These are phyloP conservation scores for Cairina moschata DNA, from an alignment of 2,113 vertebrate species.

Conservation along the genomic window DNA sequence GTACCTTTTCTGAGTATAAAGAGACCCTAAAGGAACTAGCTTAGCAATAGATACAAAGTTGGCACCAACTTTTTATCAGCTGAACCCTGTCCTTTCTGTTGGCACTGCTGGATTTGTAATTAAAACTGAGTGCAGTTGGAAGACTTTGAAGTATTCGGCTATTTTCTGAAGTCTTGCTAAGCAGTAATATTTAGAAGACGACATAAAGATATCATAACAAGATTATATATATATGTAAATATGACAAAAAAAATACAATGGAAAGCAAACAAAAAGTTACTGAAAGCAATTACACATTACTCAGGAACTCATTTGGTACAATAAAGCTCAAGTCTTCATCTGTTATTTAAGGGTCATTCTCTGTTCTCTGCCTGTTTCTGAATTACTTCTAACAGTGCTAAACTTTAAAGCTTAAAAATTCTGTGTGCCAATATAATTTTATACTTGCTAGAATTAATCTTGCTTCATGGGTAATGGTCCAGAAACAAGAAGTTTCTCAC, in stretches of 20 bases:
- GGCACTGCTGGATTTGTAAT: not conserved
- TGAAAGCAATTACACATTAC: not conserved
- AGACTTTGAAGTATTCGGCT: not conserved
- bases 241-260: not conserved
- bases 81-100: not conserved
- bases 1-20: not conserved
- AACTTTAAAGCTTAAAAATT: conserved; percentile 18
- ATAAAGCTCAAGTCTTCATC: not conserved
- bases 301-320: not conserved
- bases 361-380: not conserved
- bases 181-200: not conserved
- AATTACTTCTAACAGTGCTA: not conserved
- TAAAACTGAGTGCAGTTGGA: not conserved
- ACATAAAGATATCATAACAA: not conserved
- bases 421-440: conserved; percentile 14
- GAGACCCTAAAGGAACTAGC: not conserved
- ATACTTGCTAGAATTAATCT: not conserved
- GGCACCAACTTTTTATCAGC: not conserved
- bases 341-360: conserved; percentile 1
- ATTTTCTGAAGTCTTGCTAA: not conserved
- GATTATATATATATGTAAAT: not conserved
- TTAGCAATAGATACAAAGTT: not conserved
- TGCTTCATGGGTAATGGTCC: not conserved
- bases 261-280: not conserved
- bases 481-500: conserved; percentile 1